Evolutionary conservation across 2,888 invertebrate genomes (phyloP).

Genomic region (Nowickia ferox): DNA sequence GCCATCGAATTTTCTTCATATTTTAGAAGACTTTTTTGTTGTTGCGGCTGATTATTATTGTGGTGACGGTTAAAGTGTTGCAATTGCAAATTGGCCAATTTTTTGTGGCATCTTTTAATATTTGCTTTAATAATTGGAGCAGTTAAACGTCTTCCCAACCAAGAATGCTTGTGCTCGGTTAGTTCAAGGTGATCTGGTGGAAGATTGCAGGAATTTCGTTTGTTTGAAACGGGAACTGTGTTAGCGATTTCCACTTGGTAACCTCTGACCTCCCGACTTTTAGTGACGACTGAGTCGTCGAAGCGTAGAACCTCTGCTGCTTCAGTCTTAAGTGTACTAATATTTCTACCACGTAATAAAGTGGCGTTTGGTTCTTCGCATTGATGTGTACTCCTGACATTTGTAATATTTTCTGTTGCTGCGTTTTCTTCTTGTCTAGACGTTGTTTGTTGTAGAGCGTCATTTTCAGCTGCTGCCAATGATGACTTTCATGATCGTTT

Average conservation of each 20-base stretch:
- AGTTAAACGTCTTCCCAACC: slow-evolving; percentile 76
- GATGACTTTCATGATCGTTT: slow-evolving; percentile 81
- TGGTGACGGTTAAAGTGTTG: slow-evolving; percentile 46
- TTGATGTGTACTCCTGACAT: slow-evolving; percentile 49
- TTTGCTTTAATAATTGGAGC: slow-evolving; percentile 74
- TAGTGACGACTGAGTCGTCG: slow-evolving; percentile 50
- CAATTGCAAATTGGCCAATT: slow-evolving; percentile 73
- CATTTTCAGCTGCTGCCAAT: slow-evolving; percentile 69
- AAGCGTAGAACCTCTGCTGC: slow-evolving; percentile 33
- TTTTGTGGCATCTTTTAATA: slow-evolving; percentile 76
- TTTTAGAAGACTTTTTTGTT: not conserved
- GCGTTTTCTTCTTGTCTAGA: slow-evolving; percentile 69
- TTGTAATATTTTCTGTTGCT: slow-evolving; percentile 72
- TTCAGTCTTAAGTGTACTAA: slow-evolving; percentile 58
- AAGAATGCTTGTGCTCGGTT: slow-evolving; percentile 30
- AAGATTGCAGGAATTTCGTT: slow-evolving; percentile 46
- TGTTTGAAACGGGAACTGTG: slow-evolving; percentile 30
- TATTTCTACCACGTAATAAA: slow-evolving; percentile 30
- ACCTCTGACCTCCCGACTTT: slow-evolving; percentile 54
- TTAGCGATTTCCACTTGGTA: slow-evolving; percentile 38
- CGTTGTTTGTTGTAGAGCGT: slow-evolving; percentile 61
- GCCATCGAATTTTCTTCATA: slow-evolving; percentile 51
- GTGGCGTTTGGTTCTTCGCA: slow-evolving; percentile 23
- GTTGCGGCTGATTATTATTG: not conserved
- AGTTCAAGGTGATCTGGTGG: not conserved